Evolutionary conservation across 92 coral and sea anemone genomes (phyloP), one percentile per base, ranked within the genome.

Genomic region (Paragorgia papillata): DNA sequence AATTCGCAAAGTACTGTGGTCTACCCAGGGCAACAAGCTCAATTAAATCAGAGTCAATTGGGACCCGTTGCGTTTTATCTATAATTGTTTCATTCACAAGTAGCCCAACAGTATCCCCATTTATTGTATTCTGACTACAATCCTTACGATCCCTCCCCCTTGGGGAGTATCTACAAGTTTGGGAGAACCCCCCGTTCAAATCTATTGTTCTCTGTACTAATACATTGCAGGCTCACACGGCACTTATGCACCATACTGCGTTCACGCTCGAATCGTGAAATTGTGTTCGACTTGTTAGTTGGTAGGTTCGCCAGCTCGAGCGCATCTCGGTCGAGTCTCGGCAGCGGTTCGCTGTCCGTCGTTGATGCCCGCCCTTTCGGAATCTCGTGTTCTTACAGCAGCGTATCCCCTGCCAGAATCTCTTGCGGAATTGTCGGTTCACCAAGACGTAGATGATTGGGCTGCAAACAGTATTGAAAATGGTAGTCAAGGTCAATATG

Each of bases 401-500:
- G 22, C 78, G 22, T 26, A 71, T 53, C 7, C 49, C 57, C 31
- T 71, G 64, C 64, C 78, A 71, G 78, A 71, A 71, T 7, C 78
- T 32, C 9, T 33, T 71, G 29, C 78, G 78, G 7, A 71, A 71
- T 28, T 71, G 78, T 12, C 78, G 57, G 51, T 71, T 71, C 13
- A 71, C 78, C 32, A 71, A 37, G 33, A 63, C 78, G 64, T 71
- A 71, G 57, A 71, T 71, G 51, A 71, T 71, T 8, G 78, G 78
- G 32, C 78, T 26, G 26, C 78, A 71, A 29, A 64, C 57, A 32
- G 78, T 71, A 26, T 71, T 71, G 7, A 53, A 53, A 0, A 33
- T 53, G 15, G 78, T 71, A 9, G 64, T 71, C 64, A 31, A 71
- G 19, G 63, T 55, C 51, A 71, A 34, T 1, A 71, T 53, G 28